Conservation (phyloP, 2,888 invertebrate species). For the Ashinkailepas kermadecensis region DNA sequence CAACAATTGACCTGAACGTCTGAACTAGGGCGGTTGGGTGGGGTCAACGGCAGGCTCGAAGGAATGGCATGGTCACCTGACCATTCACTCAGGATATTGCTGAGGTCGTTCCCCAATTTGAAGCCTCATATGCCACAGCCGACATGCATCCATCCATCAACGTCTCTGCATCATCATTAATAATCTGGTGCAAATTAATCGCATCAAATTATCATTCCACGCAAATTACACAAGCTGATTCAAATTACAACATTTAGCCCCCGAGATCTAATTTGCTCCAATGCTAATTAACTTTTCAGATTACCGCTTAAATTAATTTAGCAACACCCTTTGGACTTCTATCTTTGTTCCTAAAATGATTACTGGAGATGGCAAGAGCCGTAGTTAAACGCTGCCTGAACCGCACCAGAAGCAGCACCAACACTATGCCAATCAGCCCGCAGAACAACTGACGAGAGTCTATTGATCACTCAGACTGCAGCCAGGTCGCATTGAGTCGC, state of each 20-base stretch:
- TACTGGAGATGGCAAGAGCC: neutral
- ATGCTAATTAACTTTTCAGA: constrained; percentile 15
- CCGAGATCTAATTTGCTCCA: constrained; percentile 9
- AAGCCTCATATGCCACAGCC: no score
- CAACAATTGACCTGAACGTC: no score
- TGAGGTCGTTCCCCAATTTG: no score
- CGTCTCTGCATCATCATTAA: constrained; percentile 2
- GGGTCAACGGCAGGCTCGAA: no score
- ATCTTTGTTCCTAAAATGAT: neutral
- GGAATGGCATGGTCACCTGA: no score
- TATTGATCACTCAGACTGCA: no score
- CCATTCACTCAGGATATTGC: no score
- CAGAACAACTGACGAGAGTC: no score
- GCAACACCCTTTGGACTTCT: neutral
- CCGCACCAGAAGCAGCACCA: no score
- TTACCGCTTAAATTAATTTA: constrained; percentile 18
- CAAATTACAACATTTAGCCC: constrained; percentile 16
- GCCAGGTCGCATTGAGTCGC: no score
- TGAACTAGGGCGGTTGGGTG: no score
- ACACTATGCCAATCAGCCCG: no score
- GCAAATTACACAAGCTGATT: constrained; percentile 20
- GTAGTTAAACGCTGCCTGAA: neutral
- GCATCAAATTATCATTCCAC: constrained; percentile 19
- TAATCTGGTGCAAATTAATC: constrained; percentile 18
- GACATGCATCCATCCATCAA: neutral